Base-by-base conservation (phyloP, 92 coral and sea anemone species). In the Nematostella vectensis region DNA sequence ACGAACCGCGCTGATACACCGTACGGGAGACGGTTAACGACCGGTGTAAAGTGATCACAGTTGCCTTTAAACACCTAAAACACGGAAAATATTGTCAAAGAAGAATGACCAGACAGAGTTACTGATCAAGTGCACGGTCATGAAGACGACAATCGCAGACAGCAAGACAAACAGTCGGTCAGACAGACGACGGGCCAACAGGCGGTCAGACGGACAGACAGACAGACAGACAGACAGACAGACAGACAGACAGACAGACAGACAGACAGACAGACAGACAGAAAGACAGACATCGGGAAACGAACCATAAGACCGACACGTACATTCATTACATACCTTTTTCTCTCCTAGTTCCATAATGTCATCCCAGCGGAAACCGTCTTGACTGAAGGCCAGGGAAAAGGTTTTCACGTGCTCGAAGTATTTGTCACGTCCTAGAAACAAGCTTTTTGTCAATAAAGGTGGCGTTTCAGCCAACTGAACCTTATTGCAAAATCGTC, bases 31-130 rank as follows among this genome's bases (percentile, higher is more conserved):
- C 61, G 48, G 54, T 83, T 83, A 13, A 83, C 48, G 8, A 78
- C 86, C 0, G 93, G 93, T 3, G 93, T 72, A 4, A 62, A 61
- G 71, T 83, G 93, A 43, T 83, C 93, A 33, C 93, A 83, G 63
- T 83, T 83, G 23, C 85, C 93, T 23, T 33, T 31, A 37, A 78
- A 83, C 4, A 58, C 57, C 93, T 81, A 71, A 2, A 61, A 48
- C 27, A 3, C 48, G 4, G 39, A 58, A 54, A 27, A 54, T 37
- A 36, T 15, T 36, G 42, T 8, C 15, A 36, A 36, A 15, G 8
- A 8, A 15, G 42, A 36, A 36, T 36, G 42, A 36, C 42, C 15
- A 15, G 42, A 36, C 42, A 36, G 42, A 36, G 42, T 8, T 36
- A 36, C 9, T 36, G 42, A 36, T 15, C 15, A n/a, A n/a, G n/a